Evolutionary conservation across 2,888 invertebrate species (phyloP).

Genomic region (Campoplex nolae): DNA sequence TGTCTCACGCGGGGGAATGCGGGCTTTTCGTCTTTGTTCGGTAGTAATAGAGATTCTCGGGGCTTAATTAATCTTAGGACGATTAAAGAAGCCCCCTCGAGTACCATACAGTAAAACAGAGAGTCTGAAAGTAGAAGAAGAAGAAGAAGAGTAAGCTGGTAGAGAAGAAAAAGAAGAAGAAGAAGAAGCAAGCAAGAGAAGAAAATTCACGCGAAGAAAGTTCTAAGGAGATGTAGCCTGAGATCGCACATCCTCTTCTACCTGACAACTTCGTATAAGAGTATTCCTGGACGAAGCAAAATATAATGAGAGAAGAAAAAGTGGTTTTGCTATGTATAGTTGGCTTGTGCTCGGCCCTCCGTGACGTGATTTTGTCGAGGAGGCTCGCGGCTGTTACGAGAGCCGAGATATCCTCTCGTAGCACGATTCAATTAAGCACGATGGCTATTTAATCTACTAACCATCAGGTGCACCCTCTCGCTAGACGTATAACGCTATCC

Average conservation of each 20-base stretch:
- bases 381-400: conserved; percentile 45
- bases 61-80: conserved; percentile 65
- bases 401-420: conserved; percentile 32
- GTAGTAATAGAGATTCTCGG: conserved; percentile 59
- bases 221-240: conserved; percentile 25
- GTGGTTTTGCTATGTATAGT: conserved; percentile 19
- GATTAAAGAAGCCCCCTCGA: conserved; percentile 50
- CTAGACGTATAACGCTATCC: conserved; percentile 51
- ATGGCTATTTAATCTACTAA: conserved; percentile 65
- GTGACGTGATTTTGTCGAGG: conserved; percentile 65
- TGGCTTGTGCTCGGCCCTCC: conserved; percentile 30
- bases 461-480: conserved; percentile 57
- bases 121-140: conserved; percentile 18
- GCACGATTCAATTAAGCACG: conserved; percentile 65
- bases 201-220: conserved; percentile 40
- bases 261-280: conserved; percentile 10
- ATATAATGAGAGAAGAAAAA: conserved; percentile 49
- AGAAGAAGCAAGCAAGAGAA: not conserved
- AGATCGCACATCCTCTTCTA: conserved; percentile 33
- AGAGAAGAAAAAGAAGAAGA: conserved; percentile 15
- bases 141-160: conserved; percentile 15
- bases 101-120: conserved; percentile 34
- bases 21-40: conserved; percentile 53
- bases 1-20: not conserved
- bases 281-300: conserved; percentile 18